phyloP scores from a whole-genome alignment of 2,797 vertebrate genomes.

The Alectoris magna region DNA sequence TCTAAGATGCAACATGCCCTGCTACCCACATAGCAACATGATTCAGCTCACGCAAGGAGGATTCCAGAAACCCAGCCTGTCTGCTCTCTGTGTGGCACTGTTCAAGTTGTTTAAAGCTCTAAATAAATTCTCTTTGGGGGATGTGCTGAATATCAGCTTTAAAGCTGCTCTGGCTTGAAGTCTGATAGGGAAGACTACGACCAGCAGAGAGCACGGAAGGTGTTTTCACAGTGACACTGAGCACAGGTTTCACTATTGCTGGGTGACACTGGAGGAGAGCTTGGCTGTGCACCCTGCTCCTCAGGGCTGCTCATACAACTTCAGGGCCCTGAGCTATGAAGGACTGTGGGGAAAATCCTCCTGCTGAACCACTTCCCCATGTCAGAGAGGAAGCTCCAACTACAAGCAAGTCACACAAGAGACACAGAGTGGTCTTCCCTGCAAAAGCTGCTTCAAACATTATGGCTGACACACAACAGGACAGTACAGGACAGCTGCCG shows the following conservation, averaged over 20 bases:
- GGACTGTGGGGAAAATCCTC: background rate
- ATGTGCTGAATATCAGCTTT: background rate
- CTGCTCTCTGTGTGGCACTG: background rate
- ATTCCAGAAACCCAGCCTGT: background rate
- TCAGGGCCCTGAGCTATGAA: rapidly evolving
- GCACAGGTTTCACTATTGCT: rapidly evolving
- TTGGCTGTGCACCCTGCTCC: background rate
- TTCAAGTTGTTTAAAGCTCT: background rate
- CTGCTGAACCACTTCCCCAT: background rate
- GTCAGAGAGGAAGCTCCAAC: background rate
- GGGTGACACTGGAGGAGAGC: rapidly evolving
- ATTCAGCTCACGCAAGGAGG: background rate
- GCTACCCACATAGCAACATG: background rate
- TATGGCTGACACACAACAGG: background rate
- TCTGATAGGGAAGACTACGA: background rate
- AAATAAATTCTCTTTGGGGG: background rate
- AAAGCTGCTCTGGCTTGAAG: background rate
- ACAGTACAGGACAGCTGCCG: background rate
- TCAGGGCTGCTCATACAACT: background rate
- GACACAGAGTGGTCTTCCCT: rapidly evolving
- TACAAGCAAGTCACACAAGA: rapidly evolving
- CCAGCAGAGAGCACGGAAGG: rapidly evolving
- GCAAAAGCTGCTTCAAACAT: background rate
- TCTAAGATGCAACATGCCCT: background rate
- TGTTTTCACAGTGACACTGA: background rate